phyloP scores from a whole-genome alignment of 2,888 invertebrate species.

The Papilio demoleus region DNA sequence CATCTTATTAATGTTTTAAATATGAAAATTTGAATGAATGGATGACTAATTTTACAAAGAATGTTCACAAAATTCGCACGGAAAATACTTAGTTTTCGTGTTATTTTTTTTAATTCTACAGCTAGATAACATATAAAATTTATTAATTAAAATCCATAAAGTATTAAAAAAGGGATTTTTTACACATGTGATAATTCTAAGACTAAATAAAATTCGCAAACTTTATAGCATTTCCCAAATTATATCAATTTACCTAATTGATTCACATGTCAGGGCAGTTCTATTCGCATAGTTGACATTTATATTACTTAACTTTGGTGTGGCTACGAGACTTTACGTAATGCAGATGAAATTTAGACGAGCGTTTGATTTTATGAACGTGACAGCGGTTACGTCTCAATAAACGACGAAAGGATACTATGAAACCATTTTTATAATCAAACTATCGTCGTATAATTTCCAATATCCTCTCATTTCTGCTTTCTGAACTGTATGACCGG shows the following conservation, averaged over 20 bases:
- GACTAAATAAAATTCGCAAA: not conserved
- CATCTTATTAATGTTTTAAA: too few relatives aligned
- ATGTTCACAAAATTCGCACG: too few relatives aligned
- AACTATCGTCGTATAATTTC: not conserved
- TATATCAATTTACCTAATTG: slow-evolving; percentile 13
- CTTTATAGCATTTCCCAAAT: not conserved
- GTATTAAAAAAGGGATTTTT: too few relatives aligned
- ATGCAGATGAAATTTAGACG: slow-evolving; percentile 24
- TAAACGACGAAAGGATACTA: not conserved
- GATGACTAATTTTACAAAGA: too few relatives aligned
- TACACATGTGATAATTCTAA: too few relatives aligned
- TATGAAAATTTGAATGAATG: too few relatives aligned
- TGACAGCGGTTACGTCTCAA: slow-evolving; percentile 2
- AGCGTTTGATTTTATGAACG: slow-evolving; percentile 14
- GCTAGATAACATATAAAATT: too few relatives aligned
- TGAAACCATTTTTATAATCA: slow-evolving; percentile 4
- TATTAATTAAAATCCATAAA: too few relatives aligned
- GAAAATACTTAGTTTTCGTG: too few relatives aligned
- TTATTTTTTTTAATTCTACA: too few relatives aligned
- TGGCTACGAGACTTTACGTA: slow-evolving; percentile 15
- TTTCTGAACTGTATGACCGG: too few relatives aligned
- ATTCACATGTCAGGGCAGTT: slow-evolving; percentile 5
- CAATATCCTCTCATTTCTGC: too few relatives aligned
- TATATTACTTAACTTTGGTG: slow-evolving; percentile 22
- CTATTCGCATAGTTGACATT: slow-evolving; percentile 1